Base-by-base conservation (phyloP, 1,140 invertebrate species). In the Meloidogyne exigua region DNA sequence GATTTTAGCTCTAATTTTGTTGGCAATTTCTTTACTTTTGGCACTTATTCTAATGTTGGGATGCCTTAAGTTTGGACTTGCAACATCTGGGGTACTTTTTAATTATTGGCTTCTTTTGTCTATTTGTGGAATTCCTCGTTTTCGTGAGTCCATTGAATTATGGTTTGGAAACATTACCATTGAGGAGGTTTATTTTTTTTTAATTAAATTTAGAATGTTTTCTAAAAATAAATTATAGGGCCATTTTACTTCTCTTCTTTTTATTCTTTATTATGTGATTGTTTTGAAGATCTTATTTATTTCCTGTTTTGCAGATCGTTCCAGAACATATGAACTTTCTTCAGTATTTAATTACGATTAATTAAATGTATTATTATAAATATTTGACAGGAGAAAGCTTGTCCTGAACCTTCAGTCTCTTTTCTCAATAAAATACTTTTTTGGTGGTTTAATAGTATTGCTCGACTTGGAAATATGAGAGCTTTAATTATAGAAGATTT, bases 371-470 rank as follows among this genome's bases (percentile, higher is more conserved):
- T 75, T 4, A 75, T n/a, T n/a, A 36, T 75, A 42, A 57, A 57
- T 13, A 71, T 75, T 75, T 73, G 12, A 32, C 13, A 79, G 77
- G 32, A 79, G 72, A 92, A 92, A 81, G 92, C 92, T 84, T 62
- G 72, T 12, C 96, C 96, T 67, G 95, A 98, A 88, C 89, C 91
- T 70, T 88, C 89, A 69, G 90, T 94, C 44, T 94, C 95, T 25
- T 98, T 96, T 88, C 90, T 95, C 23, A 95, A 94, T 26, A 91
- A 91, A 75, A 88, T 98, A 1, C 91, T 93, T 0, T 98, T 95
- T 88, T 91, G 92, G 72, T 99, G 96, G 96, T 96, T 98, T 88
- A 93, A 95, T 88, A 72, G 83, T 84, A 88, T 87, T 76, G 87
- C 87, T 62, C 73, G 4, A n/a, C 72, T 76, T n/a, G 84, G 82